These are phyloP conservation scores for Oreohelix idahoensis DNA, from an alignment of 1,140 invertebrate species.

Conservation along the genomic window DNA sequence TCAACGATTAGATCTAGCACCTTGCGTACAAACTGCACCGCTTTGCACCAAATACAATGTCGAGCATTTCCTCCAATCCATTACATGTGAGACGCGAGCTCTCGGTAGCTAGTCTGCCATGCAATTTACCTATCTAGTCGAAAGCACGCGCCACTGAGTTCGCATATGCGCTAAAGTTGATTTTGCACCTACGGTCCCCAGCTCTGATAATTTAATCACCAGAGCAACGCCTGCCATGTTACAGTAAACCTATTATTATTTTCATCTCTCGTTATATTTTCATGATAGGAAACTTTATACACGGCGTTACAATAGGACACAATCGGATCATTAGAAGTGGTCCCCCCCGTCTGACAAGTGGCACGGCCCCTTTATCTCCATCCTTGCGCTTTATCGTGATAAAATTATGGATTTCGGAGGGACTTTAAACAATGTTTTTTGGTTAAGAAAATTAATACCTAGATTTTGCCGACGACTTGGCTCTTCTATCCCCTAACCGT, in stretches of 20 bases:
- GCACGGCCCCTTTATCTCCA: too few species aligned
- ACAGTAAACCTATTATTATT: not conserved
- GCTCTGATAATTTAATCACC: not conserved
- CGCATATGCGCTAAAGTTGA: not conserved
- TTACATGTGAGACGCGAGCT: not conserved
- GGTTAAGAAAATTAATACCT: too few species aligned
- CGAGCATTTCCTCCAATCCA: not conserved
- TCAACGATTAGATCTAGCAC: not conserved
- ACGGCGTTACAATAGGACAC: too few species aligned
- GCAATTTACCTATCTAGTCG: not conserved
- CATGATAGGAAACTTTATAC: too few species aligned
- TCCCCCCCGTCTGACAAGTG: too few species aligned
- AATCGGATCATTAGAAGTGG: too few species aligned
- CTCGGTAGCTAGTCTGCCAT: not conserved
- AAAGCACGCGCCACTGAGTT: not conserved
- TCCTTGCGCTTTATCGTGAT: too few species aligned
- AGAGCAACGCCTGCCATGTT: not conserved
- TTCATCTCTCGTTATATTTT: too few species aligned
- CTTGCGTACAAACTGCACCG: not conserved
- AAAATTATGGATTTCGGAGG: too few species aligned
- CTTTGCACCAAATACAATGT: not conserved
- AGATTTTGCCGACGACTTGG: too few species aligned
- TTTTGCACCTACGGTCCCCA: not conserved
- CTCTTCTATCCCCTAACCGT: too few species aligned
- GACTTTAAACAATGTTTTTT: too few species aligned